Percentiles rank a stretch among this genome's conserved stretches.
phyloP scores from a whole-genome alignment of 2,888 invertebrate species.

The Embidobia sp. region DNA sequence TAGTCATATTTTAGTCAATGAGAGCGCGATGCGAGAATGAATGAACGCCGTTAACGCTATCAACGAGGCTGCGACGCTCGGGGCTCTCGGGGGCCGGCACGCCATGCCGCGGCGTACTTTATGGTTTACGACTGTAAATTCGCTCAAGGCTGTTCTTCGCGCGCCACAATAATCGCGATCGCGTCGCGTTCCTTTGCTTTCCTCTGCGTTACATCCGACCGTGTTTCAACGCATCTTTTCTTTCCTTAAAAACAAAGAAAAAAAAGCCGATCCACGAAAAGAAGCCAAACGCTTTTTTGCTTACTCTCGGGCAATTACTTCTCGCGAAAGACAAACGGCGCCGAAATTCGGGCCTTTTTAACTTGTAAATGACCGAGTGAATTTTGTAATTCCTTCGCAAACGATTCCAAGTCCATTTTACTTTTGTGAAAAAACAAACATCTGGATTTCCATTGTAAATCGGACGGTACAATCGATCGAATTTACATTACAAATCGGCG shows the following conservation, averaged over 20 bases:
- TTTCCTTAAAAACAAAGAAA: not conserved
- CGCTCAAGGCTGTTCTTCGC: constrained; percentile 61
- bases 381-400: too few species aligned
- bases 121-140: constrained; percentile 69
- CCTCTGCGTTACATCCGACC: constrained; percentile 18
- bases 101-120: constrained; percentile 61
- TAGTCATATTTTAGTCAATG: constrained; percentile 64
- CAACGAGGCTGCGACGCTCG: constrained; percentile 59
- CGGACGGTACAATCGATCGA: too few species aligned
- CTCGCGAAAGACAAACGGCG: too few species aligned
- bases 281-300: too few species aligned
- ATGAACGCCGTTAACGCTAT: constrained; percentile 64
- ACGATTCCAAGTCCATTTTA: too few species aligned
- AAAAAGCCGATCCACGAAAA: too few species aligned
- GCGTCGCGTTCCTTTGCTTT: constrained; percentile 60
- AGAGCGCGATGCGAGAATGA: constrained; percentile 64
- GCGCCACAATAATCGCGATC: constrained; percentile 70
- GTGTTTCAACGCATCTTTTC: not conserved
- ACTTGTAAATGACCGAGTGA: too few species aligned
- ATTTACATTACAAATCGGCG: too few species aligned
- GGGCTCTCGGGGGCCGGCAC: constrained; percentile 54
- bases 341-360: too few species aligned
- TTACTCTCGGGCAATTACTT: too few species aligned
- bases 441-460: too few species aligned
- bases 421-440: too few species aligned